Evolutionary conservation across 2,797 vertebrate genomes (phyloP).

Genomic region (Threskiornis aethiopicus): DNA sequence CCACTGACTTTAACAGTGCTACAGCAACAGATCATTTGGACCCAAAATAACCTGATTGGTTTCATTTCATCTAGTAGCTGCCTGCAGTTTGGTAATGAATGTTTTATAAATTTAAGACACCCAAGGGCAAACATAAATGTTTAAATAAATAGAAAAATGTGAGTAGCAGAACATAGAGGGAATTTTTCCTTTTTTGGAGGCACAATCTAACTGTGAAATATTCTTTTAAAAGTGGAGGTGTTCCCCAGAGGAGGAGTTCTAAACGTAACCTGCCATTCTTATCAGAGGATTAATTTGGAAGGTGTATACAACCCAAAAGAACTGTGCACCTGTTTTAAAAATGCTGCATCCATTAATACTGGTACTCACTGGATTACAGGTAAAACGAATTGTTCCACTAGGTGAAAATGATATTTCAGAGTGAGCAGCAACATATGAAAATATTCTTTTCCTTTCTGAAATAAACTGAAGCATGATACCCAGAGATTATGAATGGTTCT

Average conservation of each 20-base stretch:
- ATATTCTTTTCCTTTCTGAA: background rate
- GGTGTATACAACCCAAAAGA: background rate
- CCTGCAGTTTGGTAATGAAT: constrained; percentile 41
- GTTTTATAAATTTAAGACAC: constrained; percentile 47
- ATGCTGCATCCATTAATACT: background rate
- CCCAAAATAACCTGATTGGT: background rate
- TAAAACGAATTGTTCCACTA: background rate
- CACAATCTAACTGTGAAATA: constrained; percentile 4
- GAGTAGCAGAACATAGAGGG: background rate
- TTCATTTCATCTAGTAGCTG: constrained; percentile 33
- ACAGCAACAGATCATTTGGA: background rate
- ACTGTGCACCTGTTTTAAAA: background rate
- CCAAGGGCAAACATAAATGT: constrained; percentile 41
- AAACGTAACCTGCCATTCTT: background rate
- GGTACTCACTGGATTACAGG: background rate
- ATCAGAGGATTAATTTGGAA: constrained; percentile 3
- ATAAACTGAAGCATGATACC: background rate
- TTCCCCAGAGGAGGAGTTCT: background rate
- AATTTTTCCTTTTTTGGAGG: background rate
- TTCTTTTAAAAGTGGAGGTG: background rate
- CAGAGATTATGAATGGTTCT: constrained; percentile 12
- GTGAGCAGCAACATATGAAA: background rate
- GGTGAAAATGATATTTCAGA: constrained; percentile 7
- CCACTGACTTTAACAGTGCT: background rate
- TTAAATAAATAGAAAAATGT: constrained; percentile 56